phyloP scores from a whole-genome alignment of 1,140 invertebrate species.

The Acromyrmex charruanus region DNA sequence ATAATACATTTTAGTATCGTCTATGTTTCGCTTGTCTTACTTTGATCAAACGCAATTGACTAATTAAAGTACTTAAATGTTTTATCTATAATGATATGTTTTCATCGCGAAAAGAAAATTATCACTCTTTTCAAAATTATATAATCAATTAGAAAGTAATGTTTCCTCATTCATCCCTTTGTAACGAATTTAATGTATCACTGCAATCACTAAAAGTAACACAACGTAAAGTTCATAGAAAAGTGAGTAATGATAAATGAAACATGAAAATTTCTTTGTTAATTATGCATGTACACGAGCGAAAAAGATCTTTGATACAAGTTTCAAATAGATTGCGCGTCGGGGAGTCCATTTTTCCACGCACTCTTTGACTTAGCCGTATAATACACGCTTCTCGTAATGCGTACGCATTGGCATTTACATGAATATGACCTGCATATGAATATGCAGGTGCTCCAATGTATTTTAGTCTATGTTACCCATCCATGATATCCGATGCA shows the following conservation, averaged over 20 bases:
- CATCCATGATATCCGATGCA: not conserved
- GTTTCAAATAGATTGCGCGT: not conserved
- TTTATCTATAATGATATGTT: not conserved
- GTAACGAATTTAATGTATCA: not conserved
- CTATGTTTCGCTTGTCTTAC: not conserved
- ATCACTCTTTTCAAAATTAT: not conserved
- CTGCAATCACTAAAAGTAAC: too few relatives aligned
- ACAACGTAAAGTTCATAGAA: not conserved
- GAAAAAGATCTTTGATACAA: not conserved
- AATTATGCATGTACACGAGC: not conserved
- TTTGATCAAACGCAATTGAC: not conserved
- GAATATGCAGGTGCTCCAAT: constrained; percentile 38
- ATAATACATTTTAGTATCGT: not conserved
- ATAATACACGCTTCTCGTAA: constrained; percentile 24
- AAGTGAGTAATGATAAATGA: not conserved
- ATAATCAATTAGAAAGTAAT: not conserved
- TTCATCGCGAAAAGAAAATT: not conserved
- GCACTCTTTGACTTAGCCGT: not conserved
- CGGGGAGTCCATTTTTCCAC: not conserved
- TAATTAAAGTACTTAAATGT: not conserved
- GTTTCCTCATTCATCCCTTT: not conserved
- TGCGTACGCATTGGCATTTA: constrained; percentile 43
- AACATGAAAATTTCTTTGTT: not conserved
- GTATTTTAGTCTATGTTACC: constrained; percentile 30
- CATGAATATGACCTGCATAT: constrained; percentile 35